Percentiles rank a stretch among this genome's conserved stretches.
Evolutionary conservation across 2,113 vertebrate species (phyloP).

Genomic region (Nannospalax galili): DNA sequence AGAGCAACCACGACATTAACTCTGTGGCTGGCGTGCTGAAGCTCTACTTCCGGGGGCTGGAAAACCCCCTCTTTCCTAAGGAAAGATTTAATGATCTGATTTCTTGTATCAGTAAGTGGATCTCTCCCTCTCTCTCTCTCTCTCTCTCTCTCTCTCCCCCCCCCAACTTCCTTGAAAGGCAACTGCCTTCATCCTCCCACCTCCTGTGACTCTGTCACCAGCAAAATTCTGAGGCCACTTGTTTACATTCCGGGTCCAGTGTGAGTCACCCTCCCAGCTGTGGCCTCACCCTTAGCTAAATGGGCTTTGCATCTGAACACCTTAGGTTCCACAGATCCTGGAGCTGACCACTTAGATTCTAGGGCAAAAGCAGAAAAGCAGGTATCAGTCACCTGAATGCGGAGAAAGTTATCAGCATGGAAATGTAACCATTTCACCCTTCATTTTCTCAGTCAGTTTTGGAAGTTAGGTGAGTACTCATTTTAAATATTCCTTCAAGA

Average conservation of each 20-base stretch:
- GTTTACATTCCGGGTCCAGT: slow-evolving; percentile 76
- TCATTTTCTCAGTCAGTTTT: slow-evolving; percentile 1
- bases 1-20: slow-evolving; percentile 98
- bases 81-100: slow-evolving; percentile 99
- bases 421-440: neutral
- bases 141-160: neutral
- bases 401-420: neutral
- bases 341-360: neutral
- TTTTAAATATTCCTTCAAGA: slow-evolving; percentile 22
- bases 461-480: neutral
- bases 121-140: slow-evolving; percentile 15
- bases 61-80: slow-evolving; percentile 99
- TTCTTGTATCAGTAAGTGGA: slow-evolving; percentile 96
- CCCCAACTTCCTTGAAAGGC: slow-evolving; percentile 71
- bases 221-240: slow-evolving; percentile 72
- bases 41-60: slow-evolving; percentile 98
- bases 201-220: slow-evolving; percentile 20
- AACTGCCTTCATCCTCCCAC: neutral
- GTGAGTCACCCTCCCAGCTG: slow-evolving; percentile 83
- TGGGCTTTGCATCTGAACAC: slow-evolving; percentile 59
- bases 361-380: neutral
- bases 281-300: slow-evolving; percentile 69
- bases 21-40: slow-evolving; percentile 98
- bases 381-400: neutral
- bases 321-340: neutral